phyloP scores from a whole-genome alignment of 2,113 vertebrate species.

The Pelusios castaneus region DNA sequence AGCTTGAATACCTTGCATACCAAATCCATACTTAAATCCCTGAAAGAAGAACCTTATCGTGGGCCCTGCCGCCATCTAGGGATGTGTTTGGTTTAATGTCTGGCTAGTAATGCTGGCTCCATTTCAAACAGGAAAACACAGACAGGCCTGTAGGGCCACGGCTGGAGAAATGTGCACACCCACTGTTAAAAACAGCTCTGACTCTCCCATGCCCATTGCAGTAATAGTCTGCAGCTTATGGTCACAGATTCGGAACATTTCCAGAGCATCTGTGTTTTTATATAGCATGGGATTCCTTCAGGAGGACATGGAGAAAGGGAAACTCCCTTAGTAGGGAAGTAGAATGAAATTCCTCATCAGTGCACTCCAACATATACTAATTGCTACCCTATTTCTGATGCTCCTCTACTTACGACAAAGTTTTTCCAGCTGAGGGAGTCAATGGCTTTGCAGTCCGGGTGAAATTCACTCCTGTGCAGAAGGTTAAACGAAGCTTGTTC shows the following conservation, averaged over 20 bases:
- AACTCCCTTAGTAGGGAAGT: accelerated
- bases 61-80: accelerated
- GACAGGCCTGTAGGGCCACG: neutral
- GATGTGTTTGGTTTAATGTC: neutral
- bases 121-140: neutral
- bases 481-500: neutral
- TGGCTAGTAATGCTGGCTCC: neutral
- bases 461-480: neutral
- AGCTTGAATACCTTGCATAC: neutral
- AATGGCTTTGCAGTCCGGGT: neutral
- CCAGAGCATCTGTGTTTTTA: neutral
- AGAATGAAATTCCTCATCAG: accelerated
- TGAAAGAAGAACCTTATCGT: accelerated
- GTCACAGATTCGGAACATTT: neutral
- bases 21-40: neutral
- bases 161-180: neutral
- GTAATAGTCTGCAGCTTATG: neutral
- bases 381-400: accelerated
- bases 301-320: accelerated
- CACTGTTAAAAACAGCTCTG: neutral
- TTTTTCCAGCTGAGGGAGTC: neutral
- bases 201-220: neutral
- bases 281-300: accelerated
- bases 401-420: neutral
- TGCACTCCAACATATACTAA: accelerated